phyloP scores from a whole-genome alignment of 2,888 invertebrate genomes.

The Apocheima hispidaria region DNA sequence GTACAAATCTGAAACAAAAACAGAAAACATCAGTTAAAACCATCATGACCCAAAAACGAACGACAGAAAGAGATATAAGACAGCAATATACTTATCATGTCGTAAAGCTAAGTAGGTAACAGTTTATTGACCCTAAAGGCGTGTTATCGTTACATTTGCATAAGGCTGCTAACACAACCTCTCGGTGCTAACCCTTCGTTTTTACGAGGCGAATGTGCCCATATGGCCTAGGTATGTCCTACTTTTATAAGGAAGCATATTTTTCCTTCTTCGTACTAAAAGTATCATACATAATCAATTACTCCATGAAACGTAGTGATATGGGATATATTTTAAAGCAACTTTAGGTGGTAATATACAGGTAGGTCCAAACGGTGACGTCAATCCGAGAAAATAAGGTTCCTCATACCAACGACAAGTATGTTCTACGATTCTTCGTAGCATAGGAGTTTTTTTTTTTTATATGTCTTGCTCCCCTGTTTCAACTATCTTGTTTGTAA shows the following conservation, averaged over 20 bases:
- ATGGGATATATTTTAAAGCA: neutral
- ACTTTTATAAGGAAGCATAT: conserved; percentile 51
- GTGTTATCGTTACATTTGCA: conserved; percentile 83
- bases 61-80: conserved; percentile 59
- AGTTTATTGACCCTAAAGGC: conserved; percentile 83
- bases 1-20: conserved; percentile 70
- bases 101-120: conserved; percentile 80
- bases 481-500: no score
- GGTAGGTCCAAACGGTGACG: no score
- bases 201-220: conserved; percentile 69
- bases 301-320: conserved; percentile 4
- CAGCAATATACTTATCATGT: conserved; percentile 82
- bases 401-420: no score
- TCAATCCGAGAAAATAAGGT: no score
- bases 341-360: neutral
- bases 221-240: conserved; percentile 56
- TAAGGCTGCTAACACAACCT: conserved; percentile 69
- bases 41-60: conserved; percentile 64
- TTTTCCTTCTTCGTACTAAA: conserved; percentile 40
- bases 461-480: no score
- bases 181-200: conserved; percentile 69
- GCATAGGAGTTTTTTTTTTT: no score
- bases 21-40: conserved; percentile 54
- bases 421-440: no score
- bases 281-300: conserved; percentile 16